A percentile compares a stretch with the other conserved stretches of the same genome.
Evolutionary conservation across 2,113 vertebrate genomes (phyloP).

Genomic region (Sapajus apella): DNA sequence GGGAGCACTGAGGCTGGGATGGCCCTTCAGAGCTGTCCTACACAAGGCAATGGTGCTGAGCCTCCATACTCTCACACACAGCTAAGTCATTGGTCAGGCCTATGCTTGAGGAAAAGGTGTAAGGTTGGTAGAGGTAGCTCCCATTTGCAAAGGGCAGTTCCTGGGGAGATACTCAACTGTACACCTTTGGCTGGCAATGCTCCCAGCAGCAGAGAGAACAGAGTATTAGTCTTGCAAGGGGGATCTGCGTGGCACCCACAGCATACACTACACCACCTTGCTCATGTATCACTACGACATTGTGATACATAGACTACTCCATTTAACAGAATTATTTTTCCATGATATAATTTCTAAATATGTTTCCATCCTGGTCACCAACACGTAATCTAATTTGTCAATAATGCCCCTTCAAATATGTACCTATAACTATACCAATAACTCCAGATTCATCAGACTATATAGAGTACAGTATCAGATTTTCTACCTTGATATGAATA

Average conservation of each 20-base stretch:
- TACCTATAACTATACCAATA: background rate
- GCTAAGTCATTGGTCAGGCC: background rate
- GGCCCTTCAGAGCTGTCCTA: background rate
- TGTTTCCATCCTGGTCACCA: background rate
- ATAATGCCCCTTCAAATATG: background rate
- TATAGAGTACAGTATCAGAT: background rate
- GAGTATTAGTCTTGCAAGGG: background rate
- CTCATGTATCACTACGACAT: background rate
- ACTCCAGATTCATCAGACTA: background rate
- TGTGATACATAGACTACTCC: background rate
- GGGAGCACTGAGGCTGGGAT: background rate
- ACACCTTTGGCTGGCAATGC: background rate
- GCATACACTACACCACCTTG: background rate
- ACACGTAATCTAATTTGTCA: background rate
- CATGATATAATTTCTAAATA: background rate
- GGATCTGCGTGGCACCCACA: background rate
- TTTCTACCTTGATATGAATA: background rate
- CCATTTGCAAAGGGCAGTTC: background rate
- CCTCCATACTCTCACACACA: background rate
- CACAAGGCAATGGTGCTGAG: too few relatives aligned
- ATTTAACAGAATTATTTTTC: background rate
- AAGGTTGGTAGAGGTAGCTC: background rate
- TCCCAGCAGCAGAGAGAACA: background rate
- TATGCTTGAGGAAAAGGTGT: background rate
- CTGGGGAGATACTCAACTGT: background rate